Percentiles rank a stretch among this genome's conserved stretches.
These are phyloP conservation scores for Saccostrea echinata DNA, from an alignment of 1,140 invertebrate species.

Conservation along the genomic window DNA sequence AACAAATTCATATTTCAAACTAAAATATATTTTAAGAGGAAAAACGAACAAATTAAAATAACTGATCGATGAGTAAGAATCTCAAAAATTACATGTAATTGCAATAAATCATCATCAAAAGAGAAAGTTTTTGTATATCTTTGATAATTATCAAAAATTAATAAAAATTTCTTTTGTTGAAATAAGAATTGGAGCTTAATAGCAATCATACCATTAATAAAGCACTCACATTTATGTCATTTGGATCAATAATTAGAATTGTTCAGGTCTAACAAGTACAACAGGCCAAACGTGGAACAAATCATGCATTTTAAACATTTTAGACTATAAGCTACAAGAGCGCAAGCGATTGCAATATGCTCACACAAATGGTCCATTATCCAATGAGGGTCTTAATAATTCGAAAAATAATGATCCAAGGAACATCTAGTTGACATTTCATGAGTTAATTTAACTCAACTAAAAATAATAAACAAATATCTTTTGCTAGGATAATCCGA, in stretches of 20 bases:
- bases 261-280: neutral
- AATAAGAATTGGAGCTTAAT: neutral
- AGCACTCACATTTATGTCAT: neutral
- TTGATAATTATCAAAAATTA: slow-evolving; percentile 37
- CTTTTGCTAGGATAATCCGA: no score
- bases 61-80: slow-evolving; percentile 19
- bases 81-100: slow-evolving; percentile 14
- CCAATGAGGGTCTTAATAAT: neutral
- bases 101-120: slow-evolving; percentile 28
- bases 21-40: neutral
- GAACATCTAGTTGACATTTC: neutral
- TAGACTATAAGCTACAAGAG: no score
- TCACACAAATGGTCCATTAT: neutral
- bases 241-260: neutral
- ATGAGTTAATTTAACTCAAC: no score
- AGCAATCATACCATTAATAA: neutral
- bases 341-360: no score
- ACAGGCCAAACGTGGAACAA: neutral
- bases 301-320: no score
- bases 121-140: neutral
- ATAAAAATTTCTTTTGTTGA: slow-evolving; percentile 19
- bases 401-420: neutral
- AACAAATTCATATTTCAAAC: slow-evolving; percentile 30
- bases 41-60: slow-evolving; percentile 34
- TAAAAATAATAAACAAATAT: no score